Evolutionary conservation across 2,797 vertebrate species (phyloP).

Genomic region (Sebastes steindachneri): DNA sequence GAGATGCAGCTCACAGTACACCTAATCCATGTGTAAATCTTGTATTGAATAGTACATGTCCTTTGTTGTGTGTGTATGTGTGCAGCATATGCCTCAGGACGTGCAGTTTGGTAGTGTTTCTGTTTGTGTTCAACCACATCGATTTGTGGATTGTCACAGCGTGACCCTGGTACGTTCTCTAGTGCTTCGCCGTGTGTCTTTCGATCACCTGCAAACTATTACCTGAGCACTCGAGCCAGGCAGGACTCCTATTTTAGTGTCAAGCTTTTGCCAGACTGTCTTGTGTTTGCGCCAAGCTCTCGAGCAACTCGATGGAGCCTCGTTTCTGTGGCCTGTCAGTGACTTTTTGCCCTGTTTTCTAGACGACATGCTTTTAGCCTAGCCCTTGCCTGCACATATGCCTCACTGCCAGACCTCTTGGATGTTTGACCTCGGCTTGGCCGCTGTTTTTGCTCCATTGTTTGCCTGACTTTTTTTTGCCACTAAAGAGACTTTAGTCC

Average conservation of each 20-base stretch:
- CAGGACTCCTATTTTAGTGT: neutral
- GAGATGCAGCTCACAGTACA: conserved; percentile 56
- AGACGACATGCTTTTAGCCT: neutral
- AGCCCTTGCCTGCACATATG: neutral
- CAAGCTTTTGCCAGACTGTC: neutral
- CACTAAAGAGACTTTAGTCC: neutral
- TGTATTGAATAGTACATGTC: conserved; percentile 45
- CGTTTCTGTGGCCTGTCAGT: neutral
- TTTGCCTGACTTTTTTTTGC: neutral
- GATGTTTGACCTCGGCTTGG: neutral
- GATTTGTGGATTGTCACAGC: neutral
- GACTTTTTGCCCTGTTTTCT: neutral
- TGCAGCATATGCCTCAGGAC: neutral
- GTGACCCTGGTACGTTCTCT: neutral
- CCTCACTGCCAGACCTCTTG: neutral
- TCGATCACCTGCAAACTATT: neutral
- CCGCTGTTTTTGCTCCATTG: neutral
- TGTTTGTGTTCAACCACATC: neutral
- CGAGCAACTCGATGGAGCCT: neutral
- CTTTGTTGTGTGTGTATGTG: neutral
- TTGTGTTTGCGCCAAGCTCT: neutral
- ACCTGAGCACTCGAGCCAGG: neutral
- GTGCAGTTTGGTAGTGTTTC: neutral
- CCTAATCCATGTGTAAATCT: conserved; percentile 65
- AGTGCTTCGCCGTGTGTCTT: neutral